A percentile compares a stretch with the other conserved stretches of the same genome.
phyloP scores from a whole-genome alignment of 2,113 vertebrate species.

The Tympanuchus pallidicinctus region DNA sequence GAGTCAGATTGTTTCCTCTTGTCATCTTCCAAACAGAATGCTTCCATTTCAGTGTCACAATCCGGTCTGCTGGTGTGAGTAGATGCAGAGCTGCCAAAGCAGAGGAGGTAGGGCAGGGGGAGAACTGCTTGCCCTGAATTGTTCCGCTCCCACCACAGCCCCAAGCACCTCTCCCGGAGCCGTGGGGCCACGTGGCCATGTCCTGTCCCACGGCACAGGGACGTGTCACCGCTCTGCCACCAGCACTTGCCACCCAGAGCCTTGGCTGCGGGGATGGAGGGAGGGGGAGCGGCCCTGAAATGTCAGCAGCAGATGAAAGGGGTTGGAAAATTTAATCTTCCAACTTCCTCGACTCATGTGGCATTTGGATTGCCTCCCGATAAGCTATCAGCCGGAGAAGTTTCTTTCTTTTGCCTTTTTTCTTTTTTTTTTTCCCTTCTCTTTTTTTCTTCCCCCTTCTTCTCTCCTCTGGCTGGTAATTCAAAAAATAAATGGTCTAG shows the following conservation, averaged over 20 bases:
- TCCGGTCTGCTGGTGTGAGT: background rate
- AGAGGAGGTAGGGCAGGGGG: background rate
- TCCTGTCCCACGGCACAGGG: background rate
- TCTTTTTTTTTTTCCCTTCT: background rate
- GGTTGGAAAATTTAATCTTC: constrained; percentile 83
- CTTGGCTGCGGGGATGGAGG: background rate
- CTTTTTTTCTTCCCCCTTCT: background rate
- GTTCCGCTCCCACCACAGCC: background rate
- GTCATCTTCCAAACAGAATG: fast-evolving
- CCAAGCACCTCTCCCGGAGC: background rate
- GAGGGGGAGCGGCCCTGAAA: constrained; percentile 69
- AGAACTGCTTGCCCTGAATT: background rate
- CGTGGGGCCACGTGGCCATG: no score
- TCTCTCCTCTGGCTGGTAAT: constrained; percentile 82
- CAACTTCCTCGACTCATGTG: constrained; percentile 83
- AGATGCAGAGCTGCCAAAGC: background rate
- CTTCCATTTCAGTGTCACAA: background rate
- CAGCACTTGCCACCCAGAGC: background rate
- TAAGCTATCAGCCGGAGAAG: constrained; percentile 82
- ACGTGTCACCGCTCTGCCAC: background rate
- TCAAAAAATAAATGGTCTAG: constrained; percentile 86
- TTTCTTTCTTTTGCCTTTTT: constrained; percentile 72
- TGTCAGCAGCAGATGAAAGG: constrained; percentile 85
- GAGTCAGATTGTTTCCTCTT: background rate
- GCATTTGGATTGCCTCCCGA: constrained; percentile 85